phyloP scores from a whole-genome alignment of 2,797 vertebrate genomes.

The Diglossa cyanea region DNA sequence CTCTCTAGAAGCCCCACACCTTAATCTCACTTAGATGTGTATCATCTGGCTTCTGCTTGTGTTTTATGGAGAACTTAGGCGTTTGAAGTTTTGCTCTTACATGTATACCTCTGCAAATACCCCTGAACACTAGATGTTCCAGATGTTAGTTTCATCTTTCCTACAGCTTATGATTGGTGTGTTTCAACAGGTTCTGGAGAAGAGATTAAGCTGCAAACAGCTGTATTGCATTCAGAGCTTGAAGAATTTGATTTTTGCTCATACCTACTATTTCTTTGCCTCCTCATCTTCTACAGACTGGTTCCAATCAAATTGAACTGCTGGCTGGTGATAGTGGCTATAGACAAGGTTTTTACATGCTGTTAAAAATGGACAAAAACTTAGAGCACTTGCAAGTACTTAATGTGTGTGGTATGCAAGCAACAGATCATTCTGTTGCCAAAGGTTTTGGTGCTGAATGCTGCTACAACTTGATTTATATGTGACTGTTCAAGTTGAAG shows the following conservation, averaged over 20 bases:
- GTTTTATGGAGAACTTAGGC: neutral
- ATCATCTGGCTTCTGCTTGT: neutral
- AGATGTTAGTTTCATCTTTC: neutral
- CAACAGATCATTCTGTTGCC: neutral
- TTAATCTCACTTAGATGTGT: neutral
- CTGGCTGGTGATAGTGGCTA: neutral
- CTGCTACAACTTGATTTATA: neutral
- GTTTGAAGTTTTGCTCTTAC: neutral
- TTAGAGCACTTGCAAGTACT: neutral
- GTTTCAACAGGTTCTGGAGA: neutral
- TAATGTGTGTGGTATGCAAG: neutral
- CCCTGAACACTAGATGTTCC: neutral
- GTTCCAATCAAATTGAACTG: neutral
- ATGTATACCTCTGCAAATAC: neutral
- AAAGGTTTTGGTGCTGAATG: neutral
- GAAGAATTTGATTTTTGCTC: neutral
- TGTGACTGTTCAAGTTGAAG: neutral
- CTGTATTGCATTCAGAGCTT: neutral
- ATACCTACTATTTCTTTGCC: neutral
- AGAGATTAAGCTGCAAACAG: neutral
- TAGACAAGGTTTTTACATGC: neutral
- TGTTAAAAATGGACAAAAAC: conserved; percentile 6
- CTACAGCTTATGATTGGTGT: neutral
- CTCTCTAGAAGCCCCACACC: neutral
- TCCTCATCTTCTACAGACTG: neutral